Evolutionary conservation across 2,113 vertebrate species (phyloP).

Genomic region (Paramisgurnus dabryanus): DNA sequence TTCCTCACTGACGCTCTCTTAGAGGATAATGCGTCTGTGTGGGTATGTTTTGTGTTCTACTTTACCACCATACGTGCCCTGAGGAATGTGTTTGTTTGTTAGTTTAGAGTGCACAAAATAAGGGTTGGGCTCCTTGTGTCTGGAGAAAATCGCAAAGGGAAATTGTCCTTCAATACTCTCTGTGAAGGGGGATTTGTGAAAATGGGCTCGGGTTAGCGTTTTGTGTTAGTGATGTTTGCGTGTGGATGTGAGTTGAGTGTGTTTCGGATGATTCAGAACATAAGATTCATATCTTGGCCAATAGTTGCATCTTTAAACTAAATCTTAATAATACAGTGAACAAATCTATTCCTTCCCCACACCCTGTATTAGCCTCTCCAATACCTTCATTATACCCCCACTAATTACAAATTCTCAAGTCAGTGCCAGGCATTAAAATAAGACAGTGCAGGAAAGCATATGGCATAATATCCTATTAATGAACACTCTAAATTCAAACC

Average conservation of each 20-base stretch:
- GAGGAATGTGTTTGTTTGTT: conserved; percentile 63
- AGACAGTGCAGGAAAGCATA: conserved; percentile 95
- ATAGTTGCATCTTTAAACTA: conserved; percentile 5
- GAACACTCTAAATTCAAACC: conserved; percentile 99
- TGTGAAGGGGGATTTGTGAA: conserved; percentile 66
- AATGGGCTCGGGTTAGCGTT: conserved; percentile 44
- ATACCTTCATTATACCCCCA: conserved; percentile 97
- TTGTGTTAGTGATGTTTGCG: conserved; percentile 7
- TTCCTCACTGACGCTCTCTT: conserved; percentile 58
- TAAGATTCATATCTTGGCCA: not conserved
- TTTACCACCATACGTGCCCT: conserved; percentile 58
- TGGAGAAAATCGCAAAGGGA: conserved; percentile 50
- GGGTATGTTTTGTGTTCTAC: conserved; percentile 63
- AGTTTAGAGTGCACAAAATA: conserved; percentile 68
- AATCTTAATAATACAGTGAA: conserved; percentile 69
- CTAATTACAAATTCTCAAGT: conserved; percentile 99
- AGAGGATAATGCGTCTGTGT: conserved; percentile 56
- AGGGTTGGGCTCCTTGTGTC: conserved; percentile 65
- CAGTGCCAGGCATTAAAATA: conserved; percentile 93
- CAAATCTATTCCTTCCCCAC: conserved; percentile 77
- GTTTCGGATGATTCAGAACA: not conserved
- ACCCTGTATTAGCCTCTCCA: conserved; percentile 75
- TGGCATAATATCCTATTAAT: conserved; percentile 99
- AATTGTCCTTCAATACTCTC: conserved; percentile 65
- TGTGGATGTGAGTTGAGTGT: conserved; percentile 7